These are phyloP conservation scores for Etheostoma perlongum DNA, from an alignment of 2,797 vertebrate species.

Conservation along the genomic window DNA sequence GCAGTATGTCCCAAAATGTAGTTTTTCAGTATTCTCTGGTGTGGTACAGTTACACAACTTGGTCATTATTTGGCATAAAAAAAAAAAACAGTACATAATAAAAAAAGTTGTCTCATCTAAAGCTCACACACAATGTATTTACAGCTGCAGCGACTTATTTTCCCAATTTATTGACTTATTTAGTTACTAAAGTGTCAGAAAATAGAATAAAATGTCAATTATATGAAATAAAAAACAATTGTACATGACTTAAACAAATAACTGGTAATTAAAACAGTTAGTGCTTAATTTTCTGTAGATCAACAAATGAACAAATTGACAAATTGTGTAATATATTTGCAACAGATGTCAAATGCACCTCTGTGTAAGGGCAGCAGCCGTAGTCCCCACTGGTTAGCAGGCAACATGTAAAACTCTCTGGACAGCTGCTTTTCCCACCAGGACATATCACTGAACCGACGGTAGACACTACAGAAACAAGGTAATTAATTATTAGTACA, in stretches of 20 bases:
- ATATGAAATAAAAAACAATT: not conserved
- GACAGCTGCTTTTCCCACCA: slow-evolving; percentile 72
- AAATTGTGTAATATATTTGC: no score
- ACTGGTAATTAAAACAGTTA: no score
- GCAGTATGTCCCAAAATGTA: no score
- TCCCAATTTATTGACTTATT: no score
- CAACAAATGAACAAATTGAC: not conserved
- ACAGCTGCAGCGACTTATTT: no score
- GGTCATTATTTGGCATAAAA: no score
- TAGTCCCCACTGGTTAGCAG: slow-evolving; percentile 72
- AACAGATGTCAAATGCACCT: slow-evolving; percentile 74
- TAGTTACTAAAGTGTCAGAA: not conserved
- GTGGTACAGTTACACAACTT: no score
- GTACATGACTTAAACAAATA: not conserved
- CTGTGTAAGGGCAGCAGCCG: slow-evolving; percentile 88
- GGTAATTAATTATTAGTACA: not conserved
- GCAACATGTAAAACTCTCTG: slow-evolving; percentile 83
- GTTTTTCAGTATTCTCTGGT: no score
- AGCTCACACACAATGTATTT: no score
- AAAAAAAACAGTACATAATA: not conserved
- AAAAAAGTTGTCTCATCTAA: not conserved
- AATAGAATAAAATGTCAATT: not conserved
- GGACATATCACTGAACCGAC: slow-evolving; percentile 73
- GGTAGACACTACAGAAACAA: not conserved
- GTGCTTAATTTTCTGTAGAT: not conserved